Evolutionary conservation across 35 echinoderm and acorn worm species (phyloP).

Genomic region (Apostichopus japonicus): DNA sequence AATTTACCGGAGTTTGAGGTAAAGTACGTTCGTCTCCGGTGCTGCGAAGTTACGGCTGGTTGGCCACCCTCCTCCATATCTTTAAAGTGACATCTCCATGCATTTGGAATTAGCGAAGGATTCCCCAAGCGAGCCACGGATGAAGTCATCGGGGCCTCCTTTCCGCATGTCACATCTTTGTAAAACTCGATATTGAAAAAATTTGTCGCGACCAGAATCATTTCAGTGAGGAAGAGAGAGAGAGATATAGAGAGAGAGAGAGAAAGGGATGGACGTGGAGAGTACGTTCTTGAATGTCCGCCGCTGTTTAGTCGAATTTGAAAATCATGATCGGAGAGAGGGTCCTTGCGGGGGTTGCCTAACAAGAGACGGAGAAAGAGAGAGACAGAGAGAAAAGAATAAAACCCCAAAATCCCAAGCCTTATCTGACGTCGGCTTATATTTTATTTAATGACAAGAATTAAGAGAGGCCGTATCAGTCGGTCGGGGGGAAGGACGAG

Average conservation of each 20-base stretch:
- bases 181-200: too few relatives aligned
- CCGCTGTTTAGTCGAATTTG: background rate
- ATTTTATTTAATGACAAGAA: background rate
- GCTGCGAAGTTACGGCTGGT: constrained; percentile 13
- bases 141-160: constrained; percentile 42
- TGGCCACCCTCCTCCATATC: background rate
- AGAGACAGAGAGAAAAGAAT: background rate
- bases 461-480: background rate
- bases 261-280: too few relatives aligned
- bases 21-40: background rate
- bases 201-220: too few relatives aligned
- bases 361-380: background rate
- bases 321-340: background rate
- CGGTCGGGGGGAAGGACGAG: background rate
- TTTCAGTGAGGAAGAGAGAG: too few relatives aligned
- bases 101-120: constrained; percentile 27
- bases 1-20: background rate
- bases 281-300: too few relatives aligned
- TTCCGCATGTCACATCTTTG: background rate
- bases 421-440: background rate
- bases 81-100: constrained; percentile 46
- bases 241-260: too few relatives aligned
- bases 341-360: background rate
- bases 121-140: constrained; percentile 26
- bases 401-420: background rate